Evolutionary conservation across 2,113 vertebrate species (phyloP), one percentile per base, ranked within the genome.

Genomic region (Salvelinus alpinus): DNA sequence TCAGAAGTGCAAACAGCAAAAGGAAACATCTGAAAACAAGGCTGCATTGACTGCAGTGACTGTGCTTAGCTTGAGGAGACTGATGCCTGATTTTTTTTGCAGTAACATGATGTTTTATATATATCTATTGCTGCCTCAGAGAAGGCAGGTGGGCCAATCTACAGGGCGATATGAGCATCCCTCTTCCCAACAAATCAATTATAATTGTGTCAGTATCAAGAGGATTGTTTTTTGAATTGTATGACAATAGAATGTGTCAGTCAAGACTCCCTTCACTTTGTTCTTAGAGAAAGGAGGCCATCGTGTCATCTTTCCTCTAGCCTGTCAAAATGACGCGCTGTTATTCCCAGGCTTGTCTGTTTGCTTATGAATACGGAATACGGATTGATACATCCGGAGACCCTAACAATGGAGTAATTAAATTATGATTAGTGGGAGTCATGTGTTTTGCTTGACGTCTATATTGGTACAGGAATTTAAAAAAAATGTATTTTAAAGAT

Each of bases 121-220:
- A 79, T 81, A 69, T 89, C 73, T 64, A 44, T 82, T 79, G 80
- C 65, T 79, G 80, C 64, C 78, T 85, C 24, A 64, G 78, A 85
- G 70, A 83, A 84, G 77, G 81, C 84, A 83, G 81, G 73, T 85
- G 16, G 70, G 77, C 76, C 75, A 78, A 84, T 87, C 87, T 81
- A 81, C 65, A 78, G 73, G 71, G 76, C 18, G 2, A 3, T 44
- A 57, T 34, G 68, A 77, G 38, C 38, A 12, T 11, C 9, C 27
- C 13, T 12, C 22, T 2, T 74, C 74, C 76, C 78, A 86, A 77
- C 75, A 82, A 88, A 90, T 91, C 80, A 80, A 76, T 84, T 79
- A 34, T 85, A 76, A 87, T 92, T 85, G 71, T 75, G 77, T 80
- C 78, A 70, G 70, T 72, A 75, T 80, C 76, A 69, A 67, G 75